Evolutionary conservation across 2,113 vertebrate genomes (phyloP), one percentile per base, ranked within the genome.

Genomic region (Paraplagusia blochii): DNA sequence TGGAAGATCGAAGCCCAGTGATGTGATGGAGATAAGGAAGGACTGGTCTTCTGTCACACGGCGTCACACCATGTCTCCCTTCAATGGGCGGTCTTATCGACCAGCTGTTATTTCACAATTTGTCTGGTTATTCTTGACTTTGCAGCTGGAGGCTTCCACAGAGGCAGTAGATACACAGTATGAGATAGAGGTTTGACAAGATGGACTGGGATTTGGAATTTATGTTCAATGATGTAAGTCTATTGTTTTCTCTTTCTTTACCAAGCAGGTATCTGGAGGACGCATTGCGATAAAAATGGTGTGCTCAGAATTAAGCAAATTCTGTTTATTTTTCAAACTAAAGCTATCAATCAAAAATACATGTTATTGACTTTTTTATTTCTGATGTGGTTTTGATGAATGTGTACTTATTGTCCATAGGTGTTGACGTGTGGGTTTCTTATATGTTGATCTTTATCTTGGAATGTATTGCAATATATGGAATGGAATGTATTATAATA

Each of bases 201-300:
- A 91, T 89, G 88, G 73, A 86, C 72, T 82, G 89, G 71, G 89
- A 89, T 73, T 78, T 93, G 89, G 88, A 87, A 80, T 92, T 44
- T 76, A 91, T 92, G 83, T 95, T 90, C 64, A 67, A 90, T 43
- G 47, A 92, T 86, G 93, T 95, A 91, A 94, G 94, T 90, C 44
- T 75, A 59, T 9, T 58, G 44, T 69, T 34, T 15, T 19, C n/a
- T 35, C 64, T 66, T 64, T n/a, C 3, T 29, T 29, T 29, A 29
- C 6, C 22, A 29, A 29, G 22, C 22, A 29, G 22, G 22, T 29
- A 29, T 29, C 22, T 29, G 22, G 22, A 29, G 22, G 22, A 29
- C 22, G 22, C 6, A 6, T 4, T 29, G 22, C 6, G 22, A 6
- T 6, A 29, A 29, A 29, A 29, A 29, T 29, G 22, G 22, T 29